Base-by-base conservation (phyloP, 1,140 invertebrate species). In the Anoplolepis gracilipes region DNA sequence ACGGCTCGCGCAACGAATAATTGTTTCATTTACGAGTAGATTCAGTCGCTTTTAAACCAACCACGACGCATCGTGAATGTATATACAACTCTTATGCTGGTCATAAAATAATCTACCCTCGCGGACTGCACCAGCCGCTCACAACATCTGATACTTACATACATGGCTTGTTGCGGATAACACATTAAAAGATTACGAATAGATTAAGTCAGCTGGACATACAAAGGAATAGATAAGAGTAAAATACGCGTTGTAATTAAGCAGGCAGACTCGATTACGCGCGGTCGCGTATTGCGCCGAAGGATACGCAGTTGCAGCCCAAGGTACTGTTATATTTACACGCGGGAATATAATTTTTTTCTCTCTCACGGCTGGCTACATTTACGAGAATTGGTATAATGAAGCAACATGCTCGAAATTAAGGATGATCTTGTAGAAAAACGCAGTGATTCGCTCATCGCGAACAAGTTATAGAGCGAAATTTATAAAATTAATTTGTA, bases 11-110 rank as follows among this genome's bases (percentile, higher is more conserved):
- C 11, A 39, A 57, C 55, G 64, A 76, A 70, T 72, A 87, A 88
- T 87, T 84, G 79, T 84, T 87, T 78, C 79, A 87, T 78, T 77
- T 62, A 67, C 65, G 65, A 39, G 30, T 85, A 61, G 28, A 87
- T 73, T 69, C 59, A 55, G 70, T 49, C 22, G 61, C 61, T 73
- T 10, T 67, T 67, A 59, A 72, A 65, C 25, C 61, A 28, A n/a
- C 22, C 53, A 22, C 42, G 67, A 46, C 61, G 57, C 53, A 61
- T 85, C 39, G 39, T 11, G 53, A 88, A 87, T 88, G 46, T 49
- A 13, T 19, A 49, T 85, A 75, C 72, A 30, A 53, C 53, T n/a
- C n/a, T 49, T 49, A 49, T 28, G 30, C n/a, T 88, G 57, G 30
- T 33, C 22, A 33, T 61, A 67, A 75, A 85, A 85, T 75, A 85